phyloP scores from a whole-genome alignment of 1,140 invertebrate genomes.

The Brachionus angularis region DNA sequence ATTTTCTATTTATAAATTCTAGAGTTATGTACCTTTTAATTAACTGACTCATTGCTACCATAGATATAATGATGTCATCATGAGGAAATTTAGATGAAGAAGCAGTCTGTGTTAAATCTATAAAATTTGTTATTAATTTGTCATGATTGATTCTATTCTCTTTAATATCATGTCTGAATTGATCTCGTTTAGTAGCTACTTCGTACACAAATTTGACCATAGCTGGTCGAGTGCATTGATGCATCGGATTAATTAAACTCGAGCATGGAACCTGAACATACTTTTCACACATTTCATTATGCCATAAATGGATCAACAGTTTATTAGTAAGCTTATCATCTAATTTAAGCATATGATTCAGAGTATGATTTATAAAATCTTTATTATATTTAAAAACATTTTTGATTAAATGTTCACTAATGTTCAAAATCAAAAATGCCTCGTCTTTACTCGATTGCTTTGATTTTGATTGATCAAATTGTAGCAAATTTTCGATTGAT shows the following conservation, averaged over 20 bases:
- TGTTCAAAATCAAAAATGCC: slow-evolving; percentile 13
- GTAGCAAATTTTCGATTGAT: slow-evolving; percentile 25
- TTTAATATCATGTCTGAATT: slow-evolving; percentile 32
- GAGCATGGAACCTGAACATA: slow-evolving; percentile 23
- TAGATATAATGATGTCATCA: slow-evolving; percentile 28
- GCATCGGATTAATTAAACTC: slow-evolving; percentile 41
- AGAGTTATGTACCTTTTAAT: no score
- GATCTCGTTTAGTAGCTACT: slow-evolving; percentile 26
- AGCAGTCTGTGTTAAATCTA: not conserved
- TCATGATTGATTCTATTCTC: slow-evolving; percentile 30
- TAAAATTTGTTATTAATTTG: slow-evolving; percentile 25
- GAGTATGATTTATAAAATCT: slow-evolving; percentile 33
- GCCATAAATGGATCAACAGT: slow-evolving; percentile 36
- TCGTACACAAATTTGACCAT: slow-evolving; percentile 44
- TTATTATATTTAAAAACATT: slow-evolving; percentile 34
- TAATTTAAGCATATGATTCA: slow-evolving; percentile 42
- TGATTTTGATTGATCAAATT: not conserved
- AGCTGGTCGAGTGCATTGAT: slow-evolving; percentile 39
- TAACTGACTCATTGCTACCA: slow-evolving; percentile 39
- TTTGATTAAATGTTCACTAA: slow-evolving; percentile 31
- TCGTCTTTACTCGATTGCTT: slow-evolving; percentile 1
- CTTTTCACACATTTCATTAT: slow-evolving; percentile 43
- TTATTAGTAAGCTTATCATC: slow-evolving; percentile 38
- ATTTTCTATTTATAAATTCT: no score
- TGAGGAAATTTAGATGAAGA: slow-evolving; percentile 2